A percentile compares a stretch with the other conserved stretches of the same genome.
These are phyloP conservation scores for Scelioninae gen. 2 DNA, from an alignment of 2,888 invertebrate species.

Conservation along the genomic window DNA sequence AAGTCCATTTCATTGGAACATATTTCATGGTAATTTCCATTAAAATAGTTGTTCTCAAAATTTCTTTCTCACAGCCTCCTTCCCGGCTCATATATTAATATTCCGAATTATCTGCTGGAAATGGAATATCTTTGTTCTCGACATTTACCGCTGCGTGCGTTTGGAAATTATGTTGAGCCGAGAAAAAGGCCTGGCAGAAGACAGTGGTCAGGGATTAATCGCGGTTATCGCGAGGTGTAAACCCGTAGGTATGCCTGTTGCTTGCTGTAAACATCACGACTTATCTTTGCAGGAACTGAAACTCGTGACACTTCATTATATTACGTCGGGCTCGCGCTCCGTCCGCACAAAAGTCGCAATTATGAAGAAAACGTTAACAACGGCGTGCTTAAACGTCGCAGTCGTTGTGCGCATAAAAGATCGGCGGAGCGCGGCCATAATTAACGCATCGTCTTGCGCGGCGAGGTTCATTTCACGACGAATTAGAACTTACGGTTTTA, in stretches of 20 bases:
- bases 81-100: conserved; percentile 40
- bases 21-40: no score
- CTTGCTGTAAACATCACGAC: conserved; percentile 66
- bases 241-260: conserved; percentile 64
- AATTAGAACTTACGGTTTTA: conserved; percentile 14
- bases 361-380: conserved; percentile 43
- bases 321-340: conserved; percentile 17
- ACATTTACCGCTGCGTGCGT: conserved; percentile 35
- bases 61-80: no score
- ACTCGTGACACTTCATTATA: conserved; percentile 59
- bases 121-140: conserved; percentile 44
- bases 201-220: conserved; percentile 62
- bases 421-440: background rate
- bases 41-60: no score
- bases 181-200: conserved; percentile 33
- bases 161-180: conserved; percentile 42
- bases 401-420: conserved; percentile 7
- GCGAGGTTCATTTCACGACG: background rate
- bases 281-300: conserved; percentile 67
- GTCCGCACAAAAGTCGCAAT: conserved; percentile 37
- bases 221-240: conserved; percentile 60
- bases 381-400: conserved; percentile 9
- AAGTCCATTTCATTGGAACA: no score
- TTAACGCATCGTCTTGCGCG: conserved; percentile 4
- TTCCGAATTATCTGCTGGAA: conserved; percentile 41